phyloP scores from a whole-genome alignment of 1,140 invertebrate species.

The Orchesella cincta region DNA sequence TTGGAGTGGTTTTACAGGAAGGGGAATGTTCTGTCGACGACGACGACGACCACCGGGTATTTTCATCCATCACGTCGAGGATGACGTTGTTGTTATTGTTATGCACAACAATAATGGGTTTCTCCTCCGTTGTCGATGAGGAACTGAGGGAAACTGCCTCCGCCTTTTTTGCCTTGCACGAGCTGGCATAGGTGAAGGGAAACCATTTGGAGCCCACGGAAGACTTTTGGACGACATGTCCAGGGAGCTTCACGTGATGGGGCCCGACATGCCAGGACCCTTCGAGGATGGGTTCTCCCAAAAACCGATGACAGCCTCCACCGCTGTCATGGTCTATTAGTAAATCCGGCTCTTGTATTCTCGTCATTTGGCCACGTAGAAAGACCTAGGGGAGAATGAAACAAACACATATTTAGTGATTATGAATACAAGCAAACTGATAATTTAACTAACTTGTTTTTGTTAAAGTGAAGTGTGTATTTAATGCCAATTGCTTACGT shows the following conservation, averaged over 20 bases:
- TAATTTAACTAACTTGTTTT: too few species aligned
- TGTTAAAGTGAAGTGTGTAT: background rate
- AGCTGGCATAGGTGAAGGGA: background rate
- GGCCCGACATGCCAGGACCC: too few species aligned
- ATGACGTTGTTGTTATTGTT: slow-evolving; percentile 20
- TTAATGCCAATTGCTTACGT: background rate
- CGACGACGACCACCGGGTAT: slow-evolving; percentile 21
- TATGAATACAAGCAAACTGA: too few species aligned
- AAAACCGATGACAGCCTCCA: background rate
- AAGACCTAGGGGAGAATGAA: background rate
- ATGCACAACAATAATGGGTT: slow-evolving; percentile 7
- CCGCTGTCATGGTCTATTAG: slow-evolving; percentile 18
- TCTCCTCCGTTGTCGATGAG: slow-evolving; percentile 3
- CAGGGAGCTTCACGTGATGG: too few species aligned
- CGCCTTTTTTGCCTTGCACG: background rate
- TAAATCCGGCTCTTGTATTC: slow-evolving; percentile 23
- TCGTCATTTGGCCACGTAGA: background rate
- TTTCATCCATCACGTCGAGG: slow-evolving; percentile 14
- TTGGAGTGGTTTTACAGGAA: background rate
- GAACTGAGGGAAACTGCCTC: background rate
- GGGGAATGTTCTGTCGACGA: background rate
- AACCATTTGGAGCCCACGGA: slow-evolving; percentile 5
- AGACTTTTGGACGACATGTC: background rate
- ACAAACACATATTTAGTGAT: background rate
- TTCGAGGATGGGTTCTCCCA: slow-evolving; percentile 5